Evolutionary conservation across 2,113 vertebrate genomes (phyloP).

Genomic region (Bambusicola thoracicus): DNA sequence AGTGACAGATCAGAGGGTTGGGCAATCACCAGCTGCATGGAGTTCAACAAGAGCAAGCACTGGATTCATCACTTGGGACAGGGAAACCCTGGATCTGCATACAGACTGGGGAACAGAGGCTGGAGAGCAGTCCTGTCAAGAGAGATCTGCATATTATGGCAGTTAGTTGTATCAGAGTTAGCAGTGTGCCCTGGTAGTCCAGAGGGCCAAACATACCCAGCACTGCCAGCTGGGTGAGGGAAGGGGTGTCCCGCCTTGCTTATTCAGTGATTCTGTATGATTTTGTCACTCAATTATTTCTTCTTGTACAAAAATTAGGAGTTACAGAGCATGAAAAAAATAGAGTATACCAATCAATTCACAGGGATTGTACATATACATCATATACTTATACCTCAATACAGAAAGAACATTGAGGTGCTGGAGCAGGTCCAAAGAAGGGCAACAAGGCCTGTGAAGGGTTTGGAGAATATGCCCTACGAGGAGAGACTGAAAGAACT

Average conservation of each 20-base stretch:
- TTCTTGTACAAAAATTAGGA: neutral
- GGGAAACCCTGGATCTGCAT: neutral
- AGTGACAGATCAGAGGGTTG: neutral
- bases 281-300: neutral
- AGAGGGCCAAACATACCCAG: neutral
- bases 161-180: neutral
- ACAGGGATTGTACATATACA: fast-evolving
- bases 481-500: too few relatives aligned
- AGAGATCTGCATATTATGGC: neutral
- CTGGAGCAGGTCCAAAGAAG: too few relatives aligned
- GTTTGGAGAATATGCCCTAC: too few relatives aligned
- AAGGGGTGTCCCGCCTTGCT: too few relatives aligned
- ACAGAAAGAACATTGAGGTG: too few relatives aligned
- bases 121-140: neutral
- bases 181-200: neutral
- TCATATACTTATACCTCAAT: too few relatives aligned
- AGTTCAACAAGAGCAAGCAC: neutral
- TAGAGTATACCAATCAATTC: neutral
- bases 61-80: neutral
- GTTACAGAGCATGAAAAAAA: neutral
- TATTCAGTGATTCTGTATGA: neutral
- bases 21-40: neutral
- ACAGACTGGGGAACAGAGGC: neutral
- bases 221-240: too few relatives aligned
- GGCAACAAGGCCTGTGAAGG: too few relatives aligned